These are phyloP conservation scores for Litoditis marina DNA, from an alignment of 2,888 invertebrate species.

Conservation along the genomic window DNA sequence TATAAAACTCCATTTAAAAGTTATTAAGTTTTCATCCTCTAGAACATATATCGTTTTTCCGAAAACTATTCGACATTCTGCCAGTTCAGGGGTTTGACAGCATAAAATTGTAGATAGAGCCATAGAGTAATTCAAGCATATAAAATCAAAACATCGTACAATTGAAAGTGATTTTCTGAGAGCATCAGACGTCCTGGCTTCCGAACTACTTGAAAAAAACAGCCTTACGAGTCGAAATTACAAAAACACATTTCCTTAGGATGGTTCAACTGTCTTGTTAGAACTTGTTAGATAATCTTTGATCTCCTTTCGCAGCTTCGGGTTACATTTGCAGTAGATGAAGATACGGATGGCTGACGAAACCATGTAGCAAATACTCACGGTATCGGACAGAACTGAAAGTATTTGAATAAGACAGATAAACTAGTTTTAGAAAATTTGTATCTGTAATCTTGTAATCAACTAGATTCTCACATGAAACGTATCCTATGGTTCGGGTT, in stretches of 20 bases:
- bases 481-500: too few relatives aligned
- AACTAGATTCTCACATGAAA: not conserved
- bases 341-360: slow-evolving; percentile 44
- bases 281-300: slow-evolving; percentile 25
- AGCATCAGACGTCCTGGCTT: too few relatives aligned
- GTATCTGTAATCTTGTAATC: not conserved
- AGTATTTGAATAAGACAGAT: not conserved
- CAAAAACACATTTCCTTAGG: too few relatives aligned
- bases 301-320: slow-evolving; percentile 44
- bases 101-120: too few relatives aligned
- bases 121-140: not conserved
- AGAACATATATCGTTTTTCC: too few relatives aligned
- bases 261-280: too few relatives aligned
- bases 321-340: slow-evolving; percentile 49
- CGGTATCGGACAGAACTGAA: slow-evolving; percentile 43
- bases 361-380: slow-evolving; percentile 47
- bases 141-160: not conserved
- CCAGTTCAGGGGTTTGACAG: too few relatives aligned
- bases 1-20: too few relatives aligned
- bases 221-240: too few relatives aligned
- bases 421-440: not conserved
- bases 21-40: too few relatives aligned
- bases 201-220: too few relatives aligned
- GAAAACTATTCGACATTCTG: too few relatives aligned
- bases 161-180: not conserved